phyloP scores from a whole-genome alignment of 1,140 invertebrate genomes.

The Laodelphax striatellus region DNA sequence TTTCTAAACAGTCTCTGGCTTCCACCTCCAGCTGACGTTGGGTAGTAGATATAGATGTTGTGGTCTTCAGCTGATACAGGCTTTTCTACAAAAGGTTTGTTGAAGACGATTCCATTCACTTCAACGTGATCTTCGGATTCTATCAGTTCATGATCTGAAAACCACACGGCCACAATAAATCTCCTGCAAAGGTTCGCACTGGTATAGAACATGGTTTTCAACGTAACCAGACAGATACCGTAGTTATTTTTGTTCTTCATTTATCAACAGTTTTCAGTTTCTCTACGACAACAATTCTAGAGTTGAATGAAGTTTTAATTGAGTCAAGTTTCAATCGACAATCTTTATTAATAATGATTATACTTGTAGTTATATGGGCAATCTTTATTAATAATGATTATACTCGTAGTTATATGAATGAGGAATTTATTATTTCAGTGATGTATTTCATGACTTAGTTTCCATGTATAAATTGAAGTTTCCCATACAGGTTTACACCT shows the following conservation, averaged over 20 bases:
- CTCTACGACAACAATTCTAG: too few species aligned
- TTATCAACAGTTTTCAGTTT: background rate
- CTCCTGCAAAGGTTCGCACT: background rate
- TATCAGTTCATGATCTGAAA: slow-evolving; percentile 78
- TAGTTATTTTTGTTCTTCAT: background rate
- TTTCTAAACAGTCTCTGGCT: slow-evolving; percentile 95
- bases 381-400: too few species aligned
- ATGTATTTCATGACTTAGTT: too few species aligned
- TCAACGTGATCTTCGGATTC: slow-evolving; percentile 99
- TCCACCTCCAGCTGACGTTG: slow-evolving; percentile 93
- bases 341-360: too few species aligned
- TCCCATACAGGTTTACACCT: too few species aligned
- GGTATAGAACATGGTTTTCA: too few species aligned
- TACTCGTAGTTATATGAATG: too few species aligned
- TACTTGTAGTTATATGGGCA: too few species aligned
- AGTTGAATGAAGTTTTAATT: background rate
- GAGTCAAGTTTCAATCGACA: too few species aligned
- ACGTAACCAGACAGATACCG: background rate
- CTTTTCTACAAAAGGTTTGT: slow-evolving; percentile 99
- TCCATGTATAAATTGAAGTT: too few species aligned
- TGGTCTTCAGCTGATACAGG: slow-evolving; percentile 98
- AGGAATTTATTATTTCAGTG: too few species aligned
- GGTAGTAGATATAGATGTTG: slow-evolving; percentile 99
- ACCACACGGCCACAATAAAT: background rate
- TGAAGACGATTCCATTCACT: slow-evolving; percentile 92